phyloP scores from a whole-genome alignment of 2,888 invertebrate genomes.

The Ophion ellenae region DNA sequence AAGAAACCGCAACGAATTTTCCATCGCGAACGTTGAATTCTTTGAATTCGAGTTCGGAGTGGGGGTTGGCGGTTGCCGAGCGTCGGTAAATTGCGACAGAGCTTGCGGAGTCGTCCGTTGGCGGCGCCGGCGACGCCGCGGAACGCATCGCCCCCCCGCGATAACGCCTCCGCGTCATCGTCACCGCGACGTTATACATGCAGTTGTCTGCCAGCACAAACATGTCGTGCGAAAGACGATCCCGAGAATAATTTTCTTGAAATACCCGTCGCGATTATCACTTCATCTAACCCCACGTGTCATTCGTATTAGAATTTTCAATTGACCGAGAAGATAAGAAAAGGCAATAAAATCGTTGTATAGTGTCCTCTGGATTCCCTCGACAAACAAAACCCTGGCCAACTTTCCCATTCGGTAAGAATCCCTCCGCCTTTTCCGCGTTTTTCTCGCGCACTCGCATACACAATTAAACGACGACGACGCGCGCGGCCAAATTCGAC shows the following conservation, averaged over 20 bases:
- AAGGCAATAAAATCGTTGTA: slow-evolving; percentile 21
- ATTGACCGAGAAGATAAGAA: slow-evolving; percentile 28
- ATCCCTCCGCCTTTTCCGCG: slow-evolving; percentile 57
- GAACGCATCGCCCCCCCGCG: slow-evolving; percentile 49
- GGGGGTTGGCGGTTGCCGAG: background rate
- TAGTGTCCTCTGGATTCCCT: slow-evolving; percentile 58
- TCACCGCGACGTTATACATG: slow-evolving; percentile 75
- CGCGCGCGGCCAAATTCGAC: slow-evolving; percentile 71
- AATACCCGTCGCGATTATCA: slow-evolving; percentile 69
- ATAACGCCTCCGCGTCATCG: slow-evolving; percentile 71
- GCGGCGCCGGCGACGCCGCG: background rate
- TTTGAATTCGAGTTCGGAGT: background rate
- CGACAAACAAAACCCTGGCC: slow-evolving; percentile 53
- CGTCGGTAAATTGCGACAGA: slow-evolving; percentile 24
- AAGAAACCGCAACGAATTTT: too few species aligned
- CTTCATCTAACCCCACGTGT: slow-evolving; percentile 66
- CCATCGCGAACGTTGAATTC: background rate
- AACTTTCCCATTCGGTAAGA: slow-evolving; percentile 65
- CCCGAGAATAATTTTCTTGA: slow-evolving; percentile 66
- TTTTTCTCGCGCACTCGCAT: slow-evolving; percentile 38
- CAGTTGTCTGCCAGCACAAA: slow-evolving; percentile 78
- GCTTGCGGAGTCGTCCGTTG: background rate
- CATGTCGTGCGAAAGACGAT: slow-evolving; percentile 73
- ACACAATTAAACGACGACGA: slow-evolving; percentile 37
- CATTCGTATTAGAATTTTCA: slow-evolving; percentile 42